Evolutionary conservation across 2,797 vertebrate species (phyloP).

Genomic region (Nannoperca obscura): DNA sequence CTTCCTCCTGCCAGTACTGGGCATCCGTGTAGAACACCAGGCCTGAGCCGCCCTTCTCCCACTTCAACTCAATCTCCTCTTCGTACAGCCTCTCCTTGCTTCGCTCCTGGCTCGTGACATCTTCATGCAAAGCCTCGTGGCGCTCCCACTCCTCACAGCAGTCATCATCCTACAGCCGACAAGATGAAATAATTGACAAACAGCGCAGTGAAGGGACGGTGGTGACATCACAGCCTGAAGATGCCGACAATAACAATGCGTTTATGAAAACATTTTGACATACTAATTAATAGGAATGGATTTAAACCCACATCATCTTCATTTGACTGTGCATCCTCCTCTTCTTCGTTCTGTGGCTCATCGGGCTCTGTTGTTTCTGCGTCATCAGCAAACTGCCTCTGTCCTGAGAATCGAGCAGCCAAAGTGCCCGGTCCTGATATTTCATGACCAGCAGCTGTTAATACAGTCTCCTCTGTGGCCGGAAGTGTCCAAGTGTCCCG

Average conservation of each 20-base stretch:
- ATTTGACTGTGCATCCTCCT: slow-evolving; percentile 81
- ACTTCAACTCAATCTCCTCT: slow-evolving; percentile 96
- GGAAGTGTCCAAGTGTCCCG: slow-evolving; percentile 72
- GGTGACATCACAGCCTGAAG: neutral
- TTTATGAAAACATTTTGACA: neutral
- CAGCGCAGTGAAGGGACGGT: neutral
- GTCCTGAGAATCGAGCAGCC: neutral
- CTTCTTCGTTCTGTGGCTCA: slow-evolving; percentile 55
- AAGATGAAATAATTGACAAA: slow-evolving; percentile 20
- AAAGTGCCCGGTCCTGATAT: slow-evolving; percentile 77
- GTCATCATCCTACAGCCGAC: slow-evolving; percentile 88
- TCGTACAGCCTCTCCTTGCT: slow-evolving; percentile 91
- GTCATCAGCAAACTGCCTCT: neutral
- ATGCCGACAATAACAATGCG: neutral
- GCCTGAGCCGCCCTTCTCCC: slow-evolving; percentile 98
- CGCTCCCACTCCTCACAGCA: slow-evolving; percentile 97
- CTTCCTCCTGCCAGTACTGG: slow-evolving; percentile 95
- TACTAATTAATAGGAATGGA: neutral
- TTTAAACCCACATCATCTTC: slow-evolving; percentile 89
- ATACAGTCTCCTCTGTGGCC: slow-evolving; percentile 85
- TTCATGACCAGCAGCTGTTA: slow-evolving; percentile 90
- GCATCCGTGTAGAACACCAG: slow-evolving; percentile 98
- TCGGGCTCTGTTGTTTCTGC: slow-evolving; percentile 60
- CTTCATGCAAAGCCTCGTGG: slow-evolving; percentile 93
- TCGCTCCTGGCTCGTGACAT: slow-evolving; percentile 93